Evolutionary conservation across 2,797 vertebrate species (phyloP).

Genomic region (Rachycentron canadum): DNA sequence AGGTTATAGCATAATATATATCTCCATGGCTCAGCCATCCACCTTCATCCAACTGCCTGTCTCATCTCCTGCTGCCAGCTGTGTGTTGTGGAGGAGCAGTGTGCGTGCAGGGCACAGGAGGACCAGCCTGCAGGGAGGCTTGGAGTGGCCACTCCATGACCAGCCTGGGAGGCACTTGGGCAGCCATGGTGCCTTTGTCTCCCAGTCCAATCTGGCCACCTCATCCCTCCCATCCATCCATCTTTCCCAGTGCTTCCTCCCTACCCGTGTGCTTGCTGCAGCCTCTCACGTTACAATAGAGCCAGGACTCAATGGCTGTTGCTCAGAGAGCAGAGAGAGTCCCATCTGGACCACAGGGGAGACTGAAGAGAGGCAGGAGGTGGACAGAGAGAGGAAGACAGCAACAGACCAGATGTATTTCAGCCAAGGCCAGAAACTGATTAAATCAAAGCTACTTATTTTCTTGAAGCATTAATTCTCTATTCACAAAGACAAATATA

Average conservation of each 20-base stretch:
- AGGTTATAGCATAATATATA: not conserved
- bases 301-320: constrained; percentile 63
- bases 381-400: constrained; percentile 45
- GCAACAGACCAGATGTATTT: constrained; percentile 38
- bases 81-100: constrained; percentile 46
- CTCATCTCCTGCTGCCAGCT: constrained; percentile 63
- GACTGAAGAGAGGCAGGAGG: constrained; percentile 34
- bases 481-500: not conserved
- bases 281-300: constrained; percentile 69
- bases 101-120: constrained; percentile 36
- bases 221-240: constrained; percentile 61
- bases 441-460: constrained; percentile 33
- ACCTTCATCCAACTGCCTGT: constrained; percentile 41
- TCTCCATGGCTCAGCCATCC: constrained; percentile 37
- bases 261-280: constrained; percentile 54
- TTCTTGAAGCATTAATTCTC: constrained; percentile 17
- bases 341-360: constrained; percentile 67
- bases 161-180: constrained; percentile 69
- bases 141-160: constrained; percentile 73
- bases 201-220: constrained; percentile 73
- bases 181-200: constrained; percentile 72
- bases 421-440: constrained; percentile 33
- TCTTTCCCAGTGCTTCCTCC: constrained; percentile 61
- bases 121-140: constrained; percentile 56
- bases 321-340: constrained; percentile 69